Evolutionary conservation across 2,797 vertebrate species (phyloP), one percentile per base, ranked within the genome.

Genomic region (Myripristis murdjan): DNA sequence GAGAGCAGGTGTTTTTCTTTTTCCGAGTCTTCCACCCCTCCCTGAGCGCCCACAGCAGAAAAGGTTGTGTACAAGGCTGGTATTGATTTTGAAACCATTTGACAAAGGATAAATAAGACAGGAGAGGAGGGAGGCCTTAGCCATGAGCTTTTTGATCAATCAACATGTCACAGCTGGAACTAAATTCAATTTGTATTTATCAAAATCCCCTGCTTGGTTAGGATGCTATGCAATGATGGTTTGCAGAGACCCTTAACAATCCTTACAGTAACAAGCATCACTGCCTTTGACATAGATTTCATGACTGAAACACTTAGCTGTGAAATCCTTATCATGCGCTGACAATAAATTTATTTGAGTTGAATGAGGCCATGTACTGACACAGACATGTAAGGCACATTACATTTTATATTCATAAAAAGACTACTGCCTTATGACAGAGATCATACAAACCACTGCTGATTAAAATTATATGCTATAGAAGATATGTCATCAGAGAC

Each of bases 181-280:
- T 86, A 97, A 98, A 98, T 97, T 97, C 95, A 96, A 98, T 99
- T 98, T 96, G 97, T 97, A 97, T 97, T 97, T 95, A 95, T 95
- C 94, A 96, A 95, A 97, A 97, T 96, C 92, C 94, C 96, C 93
- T 94, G 93, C 94, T 95, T 94, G 93, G 91, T 95, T 92, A 86
- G 85, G 85, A 88, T 87, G 85, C 88, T 83, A 85, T 77, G 88
- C 89, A 88, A 75, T 69, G 14, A 61, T 81, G 81, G 77, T 77
- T 77, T 66, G 75, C 75, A 71, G 60, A 67, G 6, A 49, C 77
- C 75, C 79, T 89, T 61, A 88, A 81, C 58, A 70, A 75, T 59
- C 68, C 72, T 83, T 51, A 70, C 73, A 90, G 84, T 78, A 68
- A 69, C 88, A 79, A 70, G 68, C 88, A 87, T 86, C 84, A 83